Evolutionary conservation across 1,140 invertebrate species (phyloP), one percentile per base, ranked within the genome.

Genomic region (Lutraria rhynchaena): DNA sequence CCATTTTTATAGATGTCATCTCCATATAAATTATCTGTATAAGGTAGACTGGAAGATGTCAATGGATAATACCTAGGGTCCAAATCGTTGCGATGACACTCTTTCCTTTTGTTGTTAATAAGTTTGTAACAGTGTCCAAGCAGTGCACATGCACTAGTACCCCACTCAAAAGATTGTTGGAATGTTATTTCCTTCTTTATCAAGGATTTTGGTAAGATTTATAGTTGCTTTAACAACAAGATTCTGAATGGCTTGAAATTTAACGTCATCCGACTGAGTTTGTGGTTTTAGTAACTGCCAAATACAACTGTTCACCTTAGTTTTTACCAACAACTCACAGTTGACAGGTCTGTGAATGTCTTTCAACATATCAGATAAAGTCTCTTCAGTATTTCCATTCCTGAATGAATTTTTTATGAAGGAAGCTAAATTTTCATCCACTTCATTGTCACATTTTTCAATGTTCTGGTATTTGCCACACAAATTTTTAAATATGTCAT

Each of bases 231-330:
- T 65, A 13, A 65, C 33, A 19, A 65, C 13, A 17, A 11, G 15
- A 46, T 15, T 22, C 24, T 65, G 61, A 22, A 65, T 65, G 13
- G 22, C 61, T 22, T 29, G 33, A 31, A 65, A 27, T 22, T 41
- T 58, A 3, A 31, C 17, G 22, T 74, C 71, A 27, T 58, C 71
- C 3, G 71, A 29, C 41, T 74, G 71, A 13, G 71, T 74, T 9
- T 7, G 33, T 22, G 37, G 41, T 35, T 74, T 74, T 7, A 74
- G 24, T 9, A 58, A n/a, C 15, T 17, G 27, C 71, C 71, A 74
- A 60, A 74, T 55, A 11, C 53, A 31, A 5, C 1, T 29, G 27
- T 74, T 74, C 7, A 60, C 71, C 44, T 33, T 57, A n/a, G 53
- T 74, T 44, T 74, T 60, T 37, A 31, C 33, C n/a, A 58, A 19